Evolutionary conservation across 1,140 invertebrate species (phyloP).

Genomic region (Magallana gigas): DNA sequence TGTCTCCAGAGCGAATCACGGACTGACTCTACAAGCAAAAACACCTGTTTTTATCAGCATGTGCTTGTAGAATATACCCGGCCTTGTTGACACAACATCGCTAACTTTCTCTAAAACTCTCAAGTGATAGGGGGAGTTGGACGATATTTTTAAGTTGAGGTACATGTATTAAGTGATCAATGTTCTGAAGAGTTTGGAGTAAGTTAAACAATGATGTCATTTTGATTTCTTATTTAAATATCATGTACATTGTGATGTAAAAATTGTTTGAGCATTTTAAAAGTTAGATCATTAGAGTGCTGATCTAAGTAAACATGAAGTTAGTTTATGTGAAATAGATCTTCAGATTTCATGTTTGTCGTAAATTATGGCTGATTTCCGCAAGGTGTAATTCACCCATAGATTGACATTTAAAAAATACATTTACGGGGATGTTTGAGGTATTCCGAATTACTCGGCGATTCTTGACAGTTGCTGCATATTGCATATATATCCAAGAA

Average conservation of each 20-base stretch:
- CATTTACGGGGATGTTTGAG: background rate
- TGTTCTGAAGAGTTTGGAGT: background rate
- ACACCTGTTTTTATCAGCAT: constrained; percentile 3
- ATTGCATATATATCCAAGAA: too few relatives aligned
- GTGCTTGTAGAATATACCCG: background rate
- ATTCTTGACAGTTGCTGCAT: too few relatives aligned
- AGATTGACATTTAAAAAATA: background rate
- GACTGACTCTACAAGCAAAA: background rate
- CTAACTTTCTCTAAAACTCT: background rate
- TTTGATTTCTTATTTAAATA: background rate
- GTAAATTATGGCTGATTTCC: background rate
- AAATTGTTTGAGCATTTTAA: background rate
- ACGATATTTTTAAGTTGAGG: constrained; percentile 6
- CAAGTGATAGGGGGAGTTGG: background rate
- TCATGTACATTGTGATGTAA: background rate
- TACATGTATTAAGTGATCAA: background rate
- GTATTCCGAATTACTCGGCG: too few relatives aligned
- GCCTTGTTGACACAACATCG: constrained; percentile 17
- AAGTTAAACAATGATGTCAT: background rate
- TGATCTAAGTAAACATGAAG: background rate
- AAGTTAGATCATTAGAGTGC: background rate
- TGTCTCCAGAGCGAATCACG: background rate
- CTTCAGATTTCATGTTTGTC: background rate
- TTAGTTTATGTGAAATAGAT: background rate
- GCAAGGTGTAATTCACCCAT: too few relatives aligned